Percentiles rank a stretch among this genome's conserved stretches.
These are phyloP conservation scores for Hypomecis punctinalis DNA, from an alignment of 2,888 invertebrate genomes.

Conservation along the genomic window DNA sequence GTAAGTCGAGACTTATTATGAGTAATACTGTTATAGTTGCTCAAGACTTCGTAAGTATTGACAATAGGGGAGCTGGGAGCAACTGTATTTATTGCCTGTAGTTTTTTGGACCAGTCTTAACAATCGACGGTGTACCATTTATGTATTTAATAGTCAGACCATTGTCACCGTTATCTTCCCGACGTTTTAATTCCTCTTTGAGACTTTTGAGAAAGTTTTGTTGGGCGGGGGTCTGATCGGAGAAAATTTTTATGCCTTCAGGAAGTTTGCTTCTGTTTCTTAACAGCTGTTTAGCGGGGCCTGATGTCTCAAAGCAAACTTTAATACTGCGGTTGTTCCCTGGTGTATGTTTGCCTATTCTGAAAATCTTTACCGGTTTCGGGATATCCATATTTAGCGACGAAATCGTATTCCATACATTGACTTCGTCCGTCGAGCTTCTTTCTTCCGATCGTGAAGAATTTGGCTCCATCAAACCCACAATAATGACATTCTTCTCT, in stretches of 20 bases:
- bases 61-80: constrained; percentile 38
- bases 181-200: constrained; percentile 37
- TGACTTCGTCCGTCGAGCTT: constrained; percentile 26
- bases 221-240: constrained; percentile 45
- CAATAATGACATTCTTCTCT: constrained; percentile 43
- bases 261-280: constrained; percentile 36
- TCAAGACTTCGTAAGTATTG: no score
- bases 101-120: constrained; percentile 9
- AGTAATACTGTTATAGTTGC: no score
- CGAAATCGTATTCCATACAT: constrained; percentile 26
- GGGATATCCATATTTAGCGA: constrained; percentile 33
- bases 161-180: constrained; percentile 40
- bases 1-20: no score
- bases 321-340: constrained; percentile 41
- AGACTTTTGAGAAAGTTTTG: constrained; percentile 33
- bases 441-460: constrained; percentile 20
- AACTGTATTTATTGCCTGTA: constrained; percentile 23
- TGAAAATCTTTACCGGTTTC: constrained; percentile 36
- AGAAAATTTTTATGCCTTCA: constrained; percentile 36
- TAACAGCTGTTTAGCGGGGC: constrained; percentile 34
- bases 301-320: constrained; percentile 33
- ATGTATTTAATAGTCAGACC: constrained; percentile 46
- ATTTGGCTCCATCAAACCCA: constrained; percentile 39
- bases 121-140: constrained; percentile 43
- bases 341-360: constrained; percentile 43